phyloP scores from a whole-genome alignment of 2,888 invertebrate genomes.

The Athetis lepigone region DNA sequence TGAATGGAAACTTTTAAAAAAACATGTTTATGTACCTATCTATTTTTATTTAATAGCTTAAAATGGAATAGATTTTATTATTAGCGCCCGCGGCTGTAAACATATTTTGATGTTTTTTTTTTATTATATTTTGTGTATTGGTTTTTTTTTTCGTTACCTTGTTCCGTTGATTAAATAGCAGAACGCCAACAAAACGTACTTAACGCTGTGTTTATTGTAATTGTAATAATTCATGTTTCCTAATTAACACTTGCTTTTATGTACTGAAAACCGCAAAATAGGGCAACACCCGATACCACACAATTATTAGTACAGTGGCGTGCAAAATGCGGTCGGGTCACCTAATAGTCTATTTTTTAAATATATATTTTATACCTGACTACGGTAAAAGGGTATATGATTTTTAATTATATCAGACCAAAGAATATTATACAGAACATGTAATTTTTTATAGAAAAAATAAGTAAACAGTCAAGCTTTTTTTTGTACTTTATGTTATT shows the following conservation, averaged over 20 bases:
- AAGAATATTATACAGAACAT: too few relatives aligned
- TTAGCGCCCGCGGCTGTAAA: neutral
- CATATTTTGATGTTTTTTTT: too few relatives aligned
- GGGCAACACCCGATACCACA: conserved; percentile 12
- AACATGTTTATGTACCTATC: too few relatives aligned
- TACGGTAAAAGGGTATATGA: too few relatives aligned
- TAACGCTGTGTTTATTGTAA: conserved; percentile 2
- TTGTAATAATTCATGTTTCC: conserved; percentile 38
- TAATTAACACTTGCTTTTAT: conserved; percentile 34
- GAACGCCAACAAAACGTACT: conserved; percentile 20
- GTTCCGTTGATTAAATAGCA: neutral
- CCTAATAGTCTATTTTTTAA: conserved; percentile 16
- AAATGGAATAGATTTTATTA: neutral
- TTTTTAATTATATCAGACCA: too few relatives aligned
- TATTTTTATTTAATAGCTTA: too few relatives aligned
- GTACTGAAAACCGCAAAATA: conserved; percentile 33
- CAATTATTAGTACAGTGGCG: conserved; percentile 44
- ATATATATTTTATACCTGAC: neutral
- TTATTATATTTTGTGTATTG: neutral
- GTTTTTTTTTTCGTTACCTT: conserved; percentile 2
- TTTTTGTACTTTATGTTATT: too few relatives aligned
- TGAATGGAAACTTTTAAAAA: too few relatives aligned
- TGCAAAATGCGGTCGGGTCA: conserved; percentile 57
- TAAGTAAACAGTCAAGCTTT: too few relatives aligned
- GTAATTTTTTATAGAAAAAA: too few relatives aligned